Conservation (phyloP, 2,797 vertebrate genomes). For the Takifugu ocellatus region DNA sequence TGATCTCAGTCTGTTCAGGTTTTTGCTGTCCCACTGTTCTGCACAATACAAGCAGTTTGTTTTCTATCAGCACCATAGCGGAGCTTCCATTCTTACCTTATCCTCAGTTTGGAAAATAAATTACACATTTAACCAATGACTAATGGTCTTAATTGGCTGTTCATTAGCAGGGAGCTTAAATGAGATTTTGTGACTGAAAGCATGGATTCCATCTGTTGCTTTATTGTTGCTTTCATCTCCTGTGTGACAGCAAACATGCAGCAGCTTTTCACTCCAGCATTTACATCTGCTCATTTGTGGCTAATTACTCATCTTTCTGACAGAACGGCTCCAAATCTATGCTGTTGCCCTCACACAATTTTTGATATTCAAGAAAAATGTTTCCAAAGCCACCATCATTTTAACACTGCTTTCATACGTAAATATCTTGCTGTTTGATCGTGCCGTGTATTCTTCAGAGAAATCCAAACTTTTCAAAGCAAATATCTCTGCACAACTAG, state of each 20-base stretch:
- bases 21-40: no score
- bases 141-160: slow-evolving; percentile 7
- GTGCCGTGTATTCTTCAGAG: no score
- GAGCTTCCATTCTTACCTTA: not conserved
- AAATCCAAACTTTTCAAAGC: no score
- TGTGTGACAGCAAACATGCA: slow-evolving; percentile 6
- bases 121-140: not conserved
- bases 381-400: not conserved
- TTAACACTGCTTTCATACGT: not conserved
- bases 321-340: not conserved
- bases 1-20: no score
- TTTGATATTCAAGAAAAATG: no score
- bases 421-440: not conserved
- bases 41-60: no score
- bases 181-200: not conserved
- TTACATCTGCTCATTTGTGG: not conserved
- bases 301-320: not conserved
- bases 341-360: no score
- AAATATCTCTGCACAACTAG: no score
- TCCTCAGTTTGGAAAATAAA: not conserved
- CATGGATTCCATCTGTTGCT: slow-evolving; percentile 14
- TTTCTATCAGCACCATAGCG: no score
- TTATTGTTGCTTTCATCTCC: slow-evolving; percentile 6
- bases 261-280: not conserved
- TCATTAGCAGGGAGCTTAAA: slow-evolving; percentile 13